Evolutionary conservation across 2,888 invertebrate species (phyloP), one percentile per base, ranked within the genome.

Genomic region (Erebia aethiops): DNA sequence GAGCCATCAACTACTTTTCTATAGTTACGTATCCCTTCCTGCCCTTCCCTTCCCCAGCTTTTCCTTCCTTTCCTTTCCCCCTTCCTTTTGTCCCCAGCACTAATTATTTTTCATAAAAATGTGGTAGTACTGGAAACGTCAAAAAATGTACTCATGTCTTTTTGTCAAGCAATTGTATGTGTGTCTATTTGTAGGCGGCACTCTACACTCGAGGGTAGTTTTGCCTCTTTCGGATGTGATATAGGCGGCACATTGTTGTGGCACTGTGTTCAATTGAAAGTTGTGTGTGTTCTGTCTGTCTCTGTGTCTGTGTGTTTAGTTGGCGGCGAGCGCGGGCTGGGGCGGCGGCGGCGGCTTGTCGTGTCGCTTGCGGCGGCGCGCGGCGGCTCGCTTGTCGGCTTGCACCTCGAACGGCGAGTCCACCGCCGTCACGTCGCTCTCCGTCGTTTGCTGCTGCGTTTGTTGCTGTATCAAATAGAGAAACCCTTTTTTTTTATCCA

Each of bases 341-440:
- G 74, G 74, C 18, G 74, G 66, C 69, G 76, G 69, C 63, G 74
- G 74, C 26, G 76, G 85, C 78, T 87, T 85, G 86, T 91, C 91
- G 81, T 87, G 88, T 7, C 88, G 84, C 83, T 87, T 88, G 80
- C 88, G 86, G 52, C 87, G 83, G 16, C 89, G 83, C 91, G 91
- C 94, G 93, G 84, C 73, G 94, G 88, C 77, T 77, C 95, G 94
- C 86, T 95, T 96, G 80, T 95, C 95, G 2, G 89, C 84, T 73
- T 93, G 92, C 78, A 92, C 88, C 76, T 95, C 95, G 80, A 94
- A 94, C 10, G 94, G 91, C 0, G 94, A 94, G 78, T 94, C 95
- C 2, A 90, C 82, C n/a, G 94, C 93, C 1, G 91, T 88, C 70
- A 93, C 89, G 76, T 94, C 94, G 46, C 88, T 85, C 73, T 92